A percentile compares a stretch with the other conserved stretches of the same genome.
phyloP scores from a whole-genome alignment of 2,113 vertebrate species.

The Otolemur garnettii region DNA sequence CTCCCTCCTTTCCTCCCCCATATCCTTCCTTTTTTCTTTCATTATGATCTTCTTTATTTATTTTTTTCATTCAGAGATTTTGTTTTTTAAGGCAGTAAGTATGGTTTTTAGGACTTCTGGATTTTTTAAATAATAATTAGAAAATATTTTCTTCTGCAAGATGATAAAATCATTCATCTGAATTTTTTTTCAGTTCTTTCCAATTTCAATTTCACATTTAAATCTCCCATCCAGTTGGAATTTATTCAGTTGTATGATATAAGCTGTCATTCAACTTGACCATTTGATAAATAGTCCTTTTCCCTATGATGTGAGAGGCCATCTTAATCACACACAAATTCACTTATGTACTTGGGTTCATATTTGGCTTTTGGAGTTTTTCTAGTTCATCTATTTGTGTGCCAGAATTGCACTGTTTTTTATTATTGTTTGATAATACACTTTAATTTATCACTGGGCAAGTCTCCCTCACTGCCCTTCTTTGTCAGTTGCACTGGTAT shows the following conservation, averaged over 20 bases:
- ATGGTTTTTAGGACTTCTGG: too few relatives aligned
- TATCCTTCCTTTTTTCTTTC: too few relatives aligned
- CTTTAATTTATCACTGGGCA: background rate
- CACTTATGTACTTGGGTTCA: background rate
- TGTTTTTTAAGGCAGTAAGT: too few relatives aligned
- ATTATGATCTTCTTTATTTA: fast-evolving
- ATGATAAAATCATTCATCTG: too few relatives aligned
- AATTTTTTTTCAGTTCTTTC: too few relatives aligned
- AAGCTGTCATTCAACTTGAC: too few relatives aligned
- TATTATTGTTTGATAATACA: background rate
- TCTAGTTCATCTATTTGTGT: background rate
- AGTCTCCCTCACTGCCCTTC: background rate
- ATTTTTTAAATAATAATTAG: too few relatives aligned
- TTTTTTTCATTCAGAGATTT: background rate
- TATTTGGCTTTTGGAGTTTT: background rate
- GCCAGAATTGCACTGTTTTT: background rate
- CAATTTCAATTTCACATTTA: too few relatives aligned
- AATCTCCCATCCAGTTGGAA: too few relatives aligned
- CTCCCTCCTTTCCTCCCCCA: too few relatives aligned
- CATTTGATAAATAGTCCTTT: background rate
- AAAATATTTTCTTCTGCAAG: too few relatives aligned
- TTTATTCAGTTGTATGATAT: too few relatives aligned
- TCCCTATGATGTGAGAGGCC: background rate
- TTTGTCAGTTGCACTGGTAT: background rate
- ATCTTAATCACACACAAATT: background rate